phyloP scores from a whole-genome alignment of 2,797 vertebrate genomes.

The Vipera ursinii region DNA sequence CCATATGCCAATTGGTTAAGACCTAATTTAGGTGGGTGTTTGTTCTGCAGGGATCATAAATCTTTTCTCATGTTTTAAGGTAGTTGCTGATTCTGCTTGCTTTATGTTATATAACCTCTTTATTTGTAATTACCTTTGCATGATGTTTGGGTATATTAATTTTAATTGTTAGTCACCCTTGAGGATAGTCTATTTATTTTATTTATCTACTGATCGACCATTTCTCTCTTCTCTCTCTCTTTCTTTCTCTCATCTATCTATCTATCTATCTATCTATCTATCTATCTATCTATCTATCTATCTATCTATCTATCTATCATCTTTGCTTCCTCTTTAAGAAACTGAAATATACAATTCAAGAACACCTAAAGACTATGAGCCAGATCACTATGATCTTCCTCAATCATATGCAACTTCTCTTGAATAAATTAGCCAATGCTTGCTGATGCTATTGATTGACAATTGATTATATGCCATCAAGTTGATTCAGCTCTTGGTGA shows the following conservation, averaged over 20 bases:
- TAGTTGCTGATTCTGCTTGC: background rate
- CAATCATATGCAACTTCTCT: background rate
- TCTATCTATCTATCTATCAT: background rate
- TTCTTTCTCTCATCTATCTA: background rate
- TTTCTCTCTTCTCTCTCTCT: background rate
- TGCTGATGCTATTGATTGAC: background rate
- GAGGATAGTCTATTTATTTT: background rate
- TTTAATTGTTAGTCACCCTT: background rate
- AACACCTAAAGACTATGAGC: background rate
- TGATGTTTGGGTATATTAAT: background rate
- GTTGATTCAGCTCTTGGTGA: background rate
- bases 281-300: background rate
- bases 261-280: no score
- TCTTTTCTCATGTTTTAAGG: background rate
- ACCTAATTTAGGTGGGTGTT: background rate
- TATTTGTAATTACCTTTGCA: background rate
- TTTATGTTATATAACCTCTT: background rate
- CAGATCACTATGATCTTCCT: background rate
- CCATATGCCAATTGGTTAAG: background rate
- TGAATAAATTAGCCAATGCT: background rate
- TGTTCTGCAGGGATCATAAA: background rate
- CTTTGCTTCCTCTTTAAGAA: background rate
- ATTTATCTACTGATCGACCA: background rate
- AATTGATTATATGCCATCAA: background rate
- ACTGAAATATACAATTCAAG: background rate